Base-by-base conservation (phyloP, 23 tunicate genomes). In the Ciona savignyi region DNA sequence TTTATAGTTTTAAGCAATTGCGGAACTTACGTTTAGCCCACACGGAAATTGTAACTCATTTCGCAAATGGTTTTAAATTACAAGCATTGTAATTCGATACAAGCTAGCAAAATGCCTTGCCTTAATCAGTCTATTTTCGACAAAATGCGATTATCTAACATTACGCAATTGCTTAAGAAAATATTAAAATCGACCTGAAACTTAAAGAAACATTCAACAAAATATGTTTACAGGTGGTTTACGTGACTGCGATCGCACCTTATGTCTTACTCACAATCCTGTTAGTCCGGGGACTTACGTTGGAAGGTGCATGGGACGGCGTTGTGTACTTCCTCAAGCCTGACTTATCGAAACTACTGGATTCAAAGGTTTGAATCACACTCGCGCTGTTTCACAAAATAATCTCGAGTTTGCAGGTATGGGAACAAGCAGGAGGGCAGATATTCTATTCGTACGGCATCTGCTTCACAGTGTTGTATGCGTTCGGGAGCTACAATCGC, bases 351-450 rank as follows among this genome's bases (percentile, higher is more conserved):
- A 77, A 77, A 34, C 70, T 77, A 2, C 27, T 30, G 68, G 68
- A 61, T 27, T 30, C 69, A 19, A 28, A 32, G 29, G 78, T n/a
- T n/a, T n/a, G n/a, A n/a, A n/a, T n/a, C n/a, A n/a, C n/a, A n/a
- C n/a, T n/a, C n/a, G n/a, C n/a, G n/a, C 15, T 49, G 61, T 49
- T 11, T 49, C 15, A 49, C 61, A 49, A 20, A 49, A 49, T 11
- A 11, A 49, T 49, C 20, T 11, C 20, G 15, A 11, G 9, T 4
- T 27, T 62, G 3, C 64, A 89, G 88, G 83, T 76, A 23, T 90
- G 97, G 97, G 79, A 84, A n/a, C 81, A 84, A 27, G 97, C 97
- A 3, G 97, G 97, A 51, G 73, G 89, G 27, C 97, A 90, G 33
- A 83, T 90, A 0, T 84, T 90, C 30, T 90, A 72, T 49, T 80